Evolutionary conservation across 2,113 vertebrate genomes (phyloP).

Genomic region (Onychostruthus taczanowskii): DNA sequence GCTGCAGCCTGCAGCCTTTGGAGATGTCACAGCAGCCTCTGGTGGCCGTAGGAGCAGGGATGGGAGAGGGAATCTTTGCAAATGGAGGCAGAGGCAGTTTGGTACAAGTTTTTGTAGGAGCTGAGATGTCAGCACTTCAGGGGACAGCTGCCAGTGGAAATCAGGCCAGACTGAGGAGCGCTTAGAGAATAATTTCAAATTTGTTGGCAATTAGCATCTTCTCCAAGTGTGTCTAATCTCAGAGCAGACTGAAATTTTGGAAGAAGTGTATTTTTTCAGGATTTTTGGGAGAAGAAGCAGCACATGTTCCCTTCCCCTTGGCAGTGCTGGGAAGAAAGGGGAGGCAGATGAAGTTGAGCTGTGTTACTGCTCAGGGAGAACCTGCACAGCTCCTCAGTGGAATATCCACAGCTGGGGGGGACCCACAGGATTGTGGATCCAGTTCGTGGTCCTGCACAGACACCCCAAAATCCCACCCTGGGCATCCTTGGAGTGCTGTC

Average conservation of each 20-base stretch:
- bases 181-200: background rate
- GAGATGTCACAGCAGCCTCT: slow-evolving; percentile 65
- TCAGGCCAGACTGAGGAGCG: background rate
- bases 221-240: background rate
- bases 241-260: background rate
- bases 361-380: background rate
- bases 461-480: background rate
- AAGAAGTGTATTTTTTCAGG: background rate
- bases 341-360: background rate
- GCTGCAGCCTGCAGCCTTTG: background rate
- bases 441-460: background rate
- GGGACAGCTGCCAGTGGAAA: slow-evolving; percentile 25
- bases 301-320: background rate
- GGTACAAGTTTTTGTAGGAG: background rate
- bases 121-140: background rate
- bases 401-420: background rate
- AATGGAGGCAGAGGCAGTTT: background rate
- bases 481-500: rapidly evolving
- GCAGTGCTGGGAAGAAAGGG: background rate
- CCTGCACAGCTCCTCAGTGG: background rate
- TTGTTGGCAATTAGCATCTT: slow-evolving; percentile 1
- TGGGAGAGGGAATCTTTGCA: background rate
- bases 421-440: background rate
- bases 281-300: background rate
- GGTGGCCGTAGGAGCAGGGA: slow-evolving; percentile 22